phyloP scores from a whole-genome alignment of 2,888 invertebrate species.

The Andricus curvator region DNA sequence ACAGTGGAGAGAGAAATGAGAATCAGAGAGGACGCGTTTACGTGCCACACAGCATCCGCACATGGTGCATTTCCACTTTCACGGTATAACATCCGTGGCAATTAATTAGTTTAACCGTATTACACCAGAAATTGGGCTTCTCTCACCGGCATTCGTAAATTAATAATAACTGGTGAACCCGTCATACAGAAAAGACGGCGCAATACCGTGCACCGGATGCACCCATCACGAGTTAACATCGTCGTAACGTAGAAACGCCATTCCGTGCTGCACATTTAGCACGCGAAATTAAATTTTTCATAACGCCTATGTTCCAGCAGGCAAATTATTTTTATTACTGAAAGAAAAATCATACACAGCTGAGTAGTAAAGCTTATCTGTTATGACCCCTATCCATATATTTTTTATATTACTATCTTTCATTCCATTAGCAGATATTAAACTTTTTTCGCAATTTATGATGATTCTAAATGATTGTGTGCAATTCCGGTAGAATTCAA shows the following conservation, averaged over 20 bases:
- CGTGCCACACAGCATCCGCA: slow-evolving; percentile 29
- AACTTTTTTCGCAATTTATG: neutral
- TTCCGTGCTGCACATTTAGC: slow-evolving; percentile 39
- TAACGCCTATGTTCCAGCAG: slow-evolving; percentile 16
- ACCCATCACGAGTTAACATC: slow-evolving; percentile 39
- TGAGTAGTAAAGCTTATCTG: neutral
- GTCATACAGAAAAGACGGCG: slow-evolving; percentile 40
- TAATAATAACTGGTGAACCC: slow-evolving; percentile 41
- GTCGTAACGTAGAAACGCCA: slow-evolving; percentile 37
- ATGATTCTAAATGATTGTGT: neutral
- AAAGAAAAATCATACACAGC: neutral
- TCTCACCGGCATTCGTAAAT: slow-evolving; percentile 40
- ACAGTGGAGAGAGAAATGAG: slow-evolving; percentile 17
- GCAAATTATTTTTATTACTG: slow-evolving; percentile 20
- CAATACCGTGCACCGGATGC: slow-evolving; percentile 41
- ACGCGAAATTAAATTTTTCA: slow-evolving; percentile 40
- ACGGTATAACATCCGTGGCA: slow-evolving; percentile 38
- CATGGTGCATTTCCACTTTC: slow-evolving; percentile 38
- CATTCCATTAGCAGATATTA: neutral
- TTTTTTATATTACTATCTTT: neutral
- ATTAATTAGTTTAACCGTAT: slow-evolving; percentile 39
- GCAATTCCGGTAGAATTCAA: no score
- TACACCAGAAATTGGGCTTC: slow-evolving; percentile 41
- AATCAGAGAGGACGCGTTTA: slow-evolving; percentile 28
- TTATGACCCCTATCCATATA: neutral